These are phyloP conservation scores for Colaptes auratus DNA, from an alignment of 2,113 vertebrate species.

Conservation along the genomic window DNA sequence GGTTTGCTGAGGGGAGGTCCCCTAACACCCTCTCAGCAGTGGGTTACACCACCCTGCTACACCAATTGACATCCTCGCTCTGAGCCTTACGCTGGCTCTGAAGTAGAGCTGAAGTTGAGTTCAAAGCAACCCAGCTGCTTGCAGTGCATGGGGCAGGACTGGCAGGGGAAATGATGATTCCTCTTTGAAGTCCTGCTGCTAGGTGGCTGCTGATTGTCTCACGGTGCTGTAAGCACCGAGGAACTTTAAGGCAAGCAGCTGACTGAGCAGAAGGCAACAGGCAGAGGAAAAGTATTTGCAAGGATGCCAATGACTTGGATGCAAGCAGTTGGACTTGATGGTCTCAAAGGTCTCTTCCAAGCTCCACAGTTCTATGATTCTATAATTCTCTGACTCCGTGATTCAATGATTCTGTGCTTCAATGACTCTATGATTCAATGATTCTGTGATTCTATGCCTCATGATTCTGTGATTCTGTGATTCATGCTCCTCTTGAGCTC, in stretches of 20 bases:
- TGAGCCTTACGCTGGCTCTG: constrained; percentile 2
- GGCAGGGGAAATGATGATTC: constrained; percentile 43
- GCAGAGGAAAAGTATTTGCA: constrained; percentile 27
- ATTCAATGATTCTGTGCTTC: too few relatives aligned
- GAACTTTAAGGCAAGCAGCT: constrained; percentile 46
- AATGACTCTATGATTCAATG: too few relatives aligned
- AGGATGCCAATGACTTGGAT: background rate
- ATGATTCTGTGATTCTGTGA: too few relatives aligned
- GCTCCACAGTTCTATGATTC: too few relatives aligned
- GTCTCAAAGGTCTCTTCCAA: too few relatives aligned
- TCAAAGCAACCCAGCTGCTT: constrained; percentile 69
- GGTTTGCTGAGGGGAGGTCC: background rate
- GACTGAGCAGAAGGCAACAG: constrained; percentile 1
- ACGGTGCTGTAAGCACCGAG: constrained; percentile 55
- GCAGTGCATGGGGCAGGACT: constrained; percentile 10
- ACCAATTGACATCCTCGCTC: constrained; percentile 51
- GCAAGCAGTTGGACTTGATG: too few relatives aligned
- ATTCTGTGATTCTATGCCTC: too few relatives aligned
- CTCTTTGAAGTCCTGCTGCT: constrained; percentile 70
- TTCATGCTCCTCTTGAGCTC: too few relatives aligned
- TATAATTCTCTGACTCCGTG: too few relatives aligned
- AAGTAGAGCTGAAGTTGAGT: constrained; percentile 65
- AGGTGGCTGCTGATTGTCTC: constrained; percentile 65
- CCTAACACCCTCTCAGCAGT: constrained; percentile 25
- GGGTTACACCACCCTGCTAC: constrained; percentile 52